Percentiles rank a stretch among this genome's conserved stretches.
Evolutionary conservation across 2,113 vertebrate species (phyloP).

Genomic region (Paedocypris sp.): DNA sequence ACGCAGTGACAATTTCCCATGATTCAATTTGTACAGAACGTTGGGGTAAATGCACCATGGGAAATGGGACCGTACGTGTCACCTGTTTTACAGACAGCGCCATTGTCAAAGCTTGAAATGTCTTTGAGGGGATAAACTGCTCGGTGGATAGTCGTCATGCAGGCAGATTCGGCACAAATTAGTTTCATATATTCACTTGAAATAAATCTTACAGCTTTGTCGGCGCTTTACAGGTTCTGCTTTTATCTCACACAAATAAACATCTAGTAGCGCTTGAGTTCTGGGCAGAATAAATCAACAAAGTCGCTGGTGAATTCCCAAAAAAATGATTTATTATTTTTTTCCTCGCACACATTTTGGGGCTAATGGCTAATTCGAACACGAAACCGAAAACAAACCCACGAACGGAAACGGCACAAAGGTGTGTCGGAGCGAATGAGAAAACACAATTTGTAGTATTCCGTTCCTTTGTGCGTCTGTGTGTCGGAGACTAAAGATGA

Average conservation of each 20-base stretch:
- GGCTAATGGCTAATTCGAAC: too few relatives aligned
- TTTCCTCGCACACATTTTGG: too few relatives aligned
- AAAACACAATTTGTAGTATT: too few relatives aligned
- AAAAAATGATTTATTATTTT: too few relatives aligned
- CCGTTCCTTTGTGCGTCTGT: conserved; percentile 26
- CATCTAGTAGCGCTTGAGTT: not conserved
- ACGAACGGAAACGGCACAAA: too few relatives aligned
- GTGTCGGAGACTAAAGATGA: conserved; percentile 32
- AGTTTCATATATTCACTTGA: conserved; percentile 1
- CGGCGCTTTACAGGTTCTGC: not conserved
- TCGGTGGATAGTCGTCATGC: conserved; percentile 8
- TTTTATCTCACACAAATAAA: conserved; percentile 13
- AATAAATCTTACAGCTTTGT: not conserved
- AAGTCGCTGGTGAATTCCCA: not conserved
- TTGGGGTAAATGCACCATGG: not conserved
- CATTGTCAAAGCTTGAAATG: not conserved
- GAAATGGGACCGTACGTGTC: not conserved
- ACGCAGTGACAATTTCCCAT: too few relatives aligned
- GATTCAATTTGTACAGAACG: too few relatives aligned
- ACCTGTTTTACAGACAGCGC: not conserved
- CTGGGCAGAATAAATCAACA: not conserved
- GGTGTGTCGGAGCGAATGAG: too few relatives aligned
- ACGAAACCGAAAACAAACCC: too few relatives aligned
- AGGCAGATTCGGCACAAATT: conserved; percentile 5
- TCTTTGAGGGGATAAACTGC: conserved; percentile 1